A percentile compares a stretch with the other conserved stretches of the same genome.
phyloP scores from a whole-genome alignment of 2,888 invertebrate species.

The Meiosimyza platycephala region DNA sequence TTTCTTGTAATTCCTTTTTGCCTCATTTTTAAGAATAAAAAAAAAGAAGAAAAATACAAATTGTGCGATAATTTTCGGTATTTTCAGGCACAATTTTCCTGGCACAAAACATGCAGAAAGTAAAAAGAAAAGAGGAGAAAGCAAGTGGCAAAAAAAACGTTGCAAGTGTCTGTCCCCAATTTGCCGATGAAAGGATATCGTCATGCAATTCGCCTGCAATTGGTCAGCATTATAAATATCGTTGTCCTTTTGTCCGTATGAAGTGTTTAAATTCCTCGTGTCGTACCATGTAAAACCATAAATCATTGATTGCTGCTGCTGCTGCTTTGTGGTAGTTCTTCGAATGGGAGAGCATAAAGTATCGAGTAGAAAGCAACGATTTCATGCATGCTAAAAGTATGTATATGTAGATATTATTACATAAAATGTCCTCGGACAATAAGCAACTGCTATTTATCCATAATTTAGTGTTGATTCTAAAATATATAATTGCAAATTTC shows the following conservation, averaged over 20 bases:
- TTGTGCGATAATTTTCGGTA: not conserved
- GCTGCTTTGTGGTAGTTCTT: not conserved
- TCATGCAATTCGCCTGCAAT: conserved; percentile 16
- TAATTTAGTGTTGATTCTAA: too few species aligned
- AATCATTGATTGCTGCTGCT: conserved; percentile 11
- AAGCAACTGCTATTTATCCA: too few species aligned
- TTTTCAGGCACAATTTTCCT: conserved; percentile 4
- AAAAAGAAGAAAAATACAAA: not conserved
- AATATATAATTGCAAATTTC: too few species aligned
- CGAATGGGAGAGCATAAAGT: too few species aligned
- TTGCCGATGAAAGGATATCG: conserved; percentile 7
- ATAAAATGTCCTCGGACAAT: too few species aligned
- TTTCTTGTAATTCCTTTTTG: not conserved
- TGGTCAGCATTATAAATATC: conserved; percentile 5
- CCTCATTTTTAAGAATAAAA: too few species aligned
- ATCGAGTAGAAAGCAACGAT: too few species aligned
- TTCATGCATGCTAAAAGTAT: too few species aligned
- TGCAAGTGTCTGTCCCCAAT: conserved; percentile 1
- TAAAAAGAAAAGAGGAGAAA: not conserved
- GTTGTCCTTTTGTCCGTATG: not conserved
- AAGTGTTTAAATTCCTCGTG: conserved; percentile 15
- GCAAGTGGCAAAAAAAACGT: not conserved
- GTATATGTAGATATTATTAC: too few species aligned
- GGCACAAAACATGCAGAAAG: not conserved
- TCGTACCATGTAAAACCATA: not conserved